Evolutionary conservation across 2,888 invertebrate species (phyloP).

Genomic region (Apamea epomidion): DNA sequence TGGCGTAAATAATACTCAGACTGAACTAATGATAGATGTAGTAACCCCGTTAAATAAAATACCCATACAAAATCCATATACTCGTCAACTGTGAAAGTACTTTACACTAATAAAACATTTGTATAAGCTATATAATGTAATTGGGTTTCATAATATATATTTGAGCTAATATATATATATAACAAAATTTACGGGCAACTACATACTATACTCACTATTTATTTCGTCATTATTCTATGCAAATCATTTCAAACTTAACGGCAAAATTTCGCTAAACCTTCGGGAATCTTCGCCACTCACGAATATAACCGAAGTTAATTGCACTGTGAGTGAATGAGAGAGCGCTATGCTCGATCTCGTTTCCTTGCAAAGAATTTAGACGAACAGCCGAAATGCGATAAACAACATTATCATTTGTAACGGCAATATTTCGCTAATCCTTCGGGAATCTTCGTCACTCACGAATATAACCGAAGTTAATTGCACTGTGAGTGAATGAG

Average conservation of each 20-base stretch:
- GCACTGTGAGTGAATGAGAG: constrained; percentile 37
- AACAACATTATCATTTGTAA: constrained; percentile 36
- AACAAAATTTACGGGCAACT: constrained; percentile 49
- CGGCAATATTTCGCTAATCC: constrained; percentile 48
- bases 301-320: constrained; percentile 25
- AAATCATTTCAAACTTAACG: constrained; percentile 61
- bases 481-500: constrained; percentile 34
- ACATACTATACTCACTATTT: constrained; percentile 39
- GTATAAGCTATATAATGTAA: constrained; percentile 48
- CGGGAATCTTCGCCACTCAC: constrained; percentile 31
- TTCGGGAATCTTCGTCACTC: constrained; percentile 40
- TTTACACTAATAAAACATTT: constrained; percentile 45
- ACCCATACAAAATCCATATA: constrained; percentile 46
- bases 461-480: constrained; percentile 25
- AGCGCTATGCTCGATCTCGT: constrained; percentile 30
- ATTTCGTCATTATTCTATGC: constrained; percentile 52
- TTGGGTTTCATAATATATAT: constrained; percentile 53
- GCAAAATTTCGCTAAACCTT: constrained; percentile 49
- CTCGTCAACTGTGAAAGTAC: constrained; percentile 53
- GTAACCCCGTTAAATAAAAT: constrained; percentile 25
- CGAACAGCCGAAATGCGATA: constrained; percentile 51
- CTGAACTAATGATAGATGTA: constrained; percentile 26
- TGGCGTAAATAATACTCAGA: constrained; percentile 38
- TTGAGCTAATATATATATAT: constrained; percentile 60
- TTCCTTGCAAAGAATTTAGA: constrained; percentile 38